phyloP scores from a whole-genome alignment of 2,113 vertebrate species.

The Fulica atra region DNA sequence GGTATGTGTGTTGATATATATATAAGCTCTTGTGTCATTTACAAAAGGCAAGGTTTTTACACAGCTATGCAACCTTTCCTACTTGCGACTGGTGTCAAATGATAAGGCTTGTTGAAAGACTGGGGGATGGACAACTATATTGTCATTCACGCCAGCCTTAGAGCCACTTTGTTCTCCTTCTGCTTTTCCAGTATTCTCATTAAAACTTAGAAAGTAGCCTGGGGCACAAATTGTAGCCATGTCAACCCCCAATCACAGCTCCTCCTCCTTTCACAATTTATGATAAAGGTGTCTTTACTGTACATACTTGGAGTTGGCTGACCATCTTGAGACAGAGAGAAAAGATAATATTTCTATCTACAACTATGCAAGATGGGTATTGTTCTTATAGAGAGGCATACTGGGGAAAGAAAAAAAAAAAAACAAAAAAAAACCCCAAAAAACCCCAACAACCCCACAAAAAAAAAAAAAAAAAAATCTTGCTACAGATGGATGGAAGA shows the following conservation, averaged over 20 bases:
- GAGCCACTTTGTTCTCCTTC: not conserved
- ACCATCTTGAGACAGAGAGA: not conserved
- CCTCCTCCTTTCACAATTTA: not conserved
- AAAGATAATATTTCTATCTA: not conserved
- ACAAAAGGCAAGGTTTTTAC: not conserved
- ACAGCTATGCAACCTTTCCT: not conserved
- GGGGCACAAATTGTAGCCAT: not conserved
- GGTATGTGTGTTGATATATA: not conserved
- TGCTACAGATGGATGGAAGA: not conserved
- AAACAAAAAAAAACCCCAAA: too few relatives aligned
- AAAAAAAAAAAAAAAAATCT: not conserved
- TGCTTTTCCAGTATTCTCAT: not conserved
- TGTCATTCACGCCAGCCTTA: not conserved
- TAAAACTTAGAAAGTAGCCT: not conserved
- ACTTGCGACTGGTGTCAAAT: not conserved
- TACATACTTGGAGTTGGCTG: not conserved
- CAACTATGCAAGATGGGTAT: not conserved
- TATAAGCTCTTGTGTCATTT: not conserved
- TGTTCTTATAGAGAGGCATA: not conserved
- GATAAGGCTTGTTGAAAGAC: not conserved
- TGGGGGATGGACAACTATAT: not conserved
- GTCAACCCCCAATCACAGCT: not conserved
- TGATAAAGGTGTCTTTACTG: not conserved
- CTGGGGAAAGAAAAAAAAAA: not conserved
- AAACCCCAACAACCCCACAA: too few relatives aligned